These are phyloP conservation scores for Ficedula albicollis DNA, from an alignment of 2,797 vertebrate genomes.

Conservation along the genomic window DNA sequence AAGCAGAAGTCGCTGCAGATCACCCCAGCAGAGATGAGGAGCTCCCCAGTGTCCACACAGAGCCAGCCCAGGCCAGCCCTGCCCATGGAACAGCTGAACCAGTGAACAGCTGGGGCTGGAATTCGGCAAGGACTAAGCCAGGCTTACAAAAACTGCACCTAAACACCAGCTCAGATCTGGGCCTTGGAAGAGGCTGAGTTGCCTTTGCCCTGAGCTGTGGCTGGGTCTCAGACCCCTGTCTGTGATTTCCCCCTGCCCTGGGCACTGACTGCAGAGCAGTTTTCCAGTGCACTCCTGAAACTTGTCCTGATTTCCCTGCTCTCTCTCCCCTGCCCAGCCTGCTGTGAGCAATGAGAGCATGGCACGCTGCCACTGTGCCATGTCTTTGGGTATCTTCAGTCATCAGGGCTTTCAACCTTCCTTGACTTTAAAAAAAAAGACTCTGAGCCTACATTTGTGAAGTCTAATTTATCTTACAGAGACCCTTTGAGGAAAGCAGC, in stretches of 20 bases:
- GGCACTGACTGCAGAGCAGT: background rate
- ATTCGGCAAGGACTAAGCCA: background rate
- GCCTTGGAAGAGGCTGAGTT: background rate
- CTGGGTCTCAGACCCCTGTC: background rate
- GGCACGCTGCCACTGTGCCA: slow-evolving; percentile 18
- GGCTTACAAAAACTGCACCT: background rate
- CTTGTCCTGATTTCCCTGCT: slow-evolving; percentile 21
- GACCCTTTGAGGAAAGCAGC: background rate
- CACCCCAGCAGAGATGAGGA: background rate
- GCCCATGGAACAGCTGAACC: background rate
- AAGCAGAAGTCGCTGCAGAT: background rate
- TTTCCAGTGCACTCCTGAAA: background rate
- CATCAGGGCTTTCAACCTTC: background rate
- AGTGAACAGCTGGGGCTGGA: background rate
- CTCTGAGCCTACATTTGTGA: background rate
- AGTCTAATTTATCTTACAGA: slow-evolving; percentile 1
- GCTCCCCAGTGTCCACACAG: background rate
- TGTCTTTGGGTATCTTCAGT: slow-evolving; percentile 35
- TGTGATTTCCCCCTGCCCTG: background rate
- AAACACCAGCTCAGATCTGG: background rate
- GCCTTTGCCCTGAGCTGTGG: background rate
- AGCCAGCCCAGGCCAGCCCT: background rate
- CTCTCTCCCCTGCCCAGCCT: background rate
- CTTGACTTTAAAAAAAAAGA: slow-evolving; percentile 19
- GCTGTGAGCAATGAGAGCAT: background rate